These are phyloP conservation scores for Schizothorax lantsangensis DNA, from an alignment of 2,797 vertebrate species.

Conservation along the genomic window DNA sequence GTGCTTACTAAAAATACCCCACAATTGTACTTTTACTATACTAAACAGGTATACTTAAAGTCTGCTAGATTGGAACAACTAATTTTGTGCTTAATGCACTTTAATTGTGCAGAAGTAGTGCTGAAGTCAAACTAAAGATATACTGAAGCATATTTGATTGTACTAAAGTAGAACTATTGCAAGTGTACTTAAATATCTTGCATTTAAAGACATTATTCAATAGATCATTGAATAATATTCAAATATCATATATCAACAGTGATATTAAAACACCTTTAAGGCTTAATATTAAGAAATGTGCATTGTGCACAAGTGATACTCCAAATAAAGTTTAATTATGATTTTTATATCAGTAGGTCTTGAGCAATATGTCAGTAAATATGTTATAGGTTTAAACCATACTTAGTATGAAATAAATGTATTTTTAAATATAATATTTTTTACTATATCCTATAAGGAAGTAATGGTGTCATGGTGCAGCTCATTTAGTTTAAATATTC, in stretches of 20 bases:
- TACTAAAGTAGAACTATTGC: neutral
- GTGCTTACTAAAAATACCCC: neutral
- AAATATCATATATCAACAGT: neutral
- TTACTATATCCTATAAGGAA: neutral
- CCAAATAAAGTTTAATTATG: neutral
- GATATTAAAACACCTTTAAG: neutral
- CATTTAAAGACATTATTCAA: neutral
- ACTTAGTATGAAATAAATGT: neutral
- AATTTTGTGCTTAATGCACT: no score
- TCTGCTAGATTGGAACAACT: neutral
- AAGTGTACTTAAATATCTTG: neutral
- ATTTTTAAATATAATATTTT: neutral
- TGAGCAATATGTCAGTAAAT: neutral
- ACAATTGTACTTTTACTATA: neutral
- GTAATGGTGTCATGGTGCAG: constrained; percentile 7
- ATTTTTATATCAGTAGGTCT: no score
- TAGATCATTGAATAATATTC: no score
- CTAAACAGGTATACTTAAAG: neutral
- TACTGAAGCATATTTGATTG: neutral
- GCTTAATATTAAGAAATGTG: neutral
- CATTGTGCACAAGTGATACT: neutral
- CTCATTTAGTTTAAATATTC: constrained; percentile 51
- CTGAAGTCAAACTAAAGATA: neutral
- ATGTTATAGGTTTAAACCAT: neutral
- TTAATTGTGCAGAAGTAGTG: no score